phyloP scores from a whole-genome alignment of 2,113 vertebrate species.

The Zapus hudsonius region DNA sequence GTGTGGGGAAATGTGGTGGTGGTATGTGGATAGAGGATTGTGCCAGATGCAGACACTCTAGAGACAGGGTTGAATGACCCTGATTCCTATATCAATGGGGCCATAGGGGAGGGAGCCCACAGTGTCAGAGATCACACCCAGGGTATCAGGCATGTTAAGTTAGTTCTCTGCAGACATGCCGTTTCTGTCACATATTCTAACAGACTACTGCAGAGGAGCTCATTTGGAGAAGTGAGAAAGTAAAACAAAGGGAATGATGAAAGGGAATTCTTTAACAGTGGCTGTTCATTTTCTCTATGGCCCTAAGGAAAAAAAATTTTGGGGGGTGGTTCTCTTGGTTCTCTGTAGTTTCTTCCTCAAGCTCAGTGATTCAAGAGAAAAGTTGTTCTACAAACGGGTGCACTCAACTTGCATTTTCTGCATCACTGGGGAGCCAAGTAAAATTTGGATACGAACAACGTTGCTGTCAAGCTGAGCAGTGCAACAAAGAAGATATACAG shows the following conservation, averaged over 20 bases:
- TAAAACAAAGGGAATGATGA: too few species aligned
- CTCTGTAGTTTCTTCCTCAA: fast-evolving
- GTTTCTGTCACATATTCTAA: background rate
- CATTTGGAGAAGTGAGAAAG: background rate
- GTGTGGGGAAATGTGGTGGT: background rate
- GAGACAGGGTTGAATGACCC: background rate
- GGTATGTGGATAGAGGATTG: too few species aligned
- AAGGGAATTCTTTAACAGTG: too few species aligned
- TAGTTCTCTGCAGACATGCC: too few species aligned
- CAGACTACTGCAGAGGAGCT: background rate
- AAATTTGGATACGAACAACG: background rate
- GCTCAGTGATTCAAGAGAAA: fast-evolving
- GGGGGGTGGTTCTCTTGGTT: background rate
- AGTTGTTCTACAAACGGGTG: background rate
- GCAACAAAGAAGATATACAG: background rate
- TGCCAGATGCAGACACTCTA: too few species aligned
- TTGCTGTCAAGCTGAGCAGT: background rate
- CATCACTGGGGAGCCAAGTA: fast-evolving
- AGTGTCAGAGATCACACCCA: background rate
- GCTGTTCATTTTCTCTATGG: too few species aligned
- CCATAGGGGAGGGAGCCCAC: background rate
- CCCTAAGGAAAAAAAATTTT: background rate
- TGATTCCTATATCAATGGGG: background rate
- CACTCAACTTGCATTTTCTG: background rate
- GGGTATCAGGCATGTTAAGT: background rate